These are phyloP conservation scores for Steinernema khuongi DNA, from an alignment of 1,140 invertebrate genomes.

Conservation along the genomic window DNA sequence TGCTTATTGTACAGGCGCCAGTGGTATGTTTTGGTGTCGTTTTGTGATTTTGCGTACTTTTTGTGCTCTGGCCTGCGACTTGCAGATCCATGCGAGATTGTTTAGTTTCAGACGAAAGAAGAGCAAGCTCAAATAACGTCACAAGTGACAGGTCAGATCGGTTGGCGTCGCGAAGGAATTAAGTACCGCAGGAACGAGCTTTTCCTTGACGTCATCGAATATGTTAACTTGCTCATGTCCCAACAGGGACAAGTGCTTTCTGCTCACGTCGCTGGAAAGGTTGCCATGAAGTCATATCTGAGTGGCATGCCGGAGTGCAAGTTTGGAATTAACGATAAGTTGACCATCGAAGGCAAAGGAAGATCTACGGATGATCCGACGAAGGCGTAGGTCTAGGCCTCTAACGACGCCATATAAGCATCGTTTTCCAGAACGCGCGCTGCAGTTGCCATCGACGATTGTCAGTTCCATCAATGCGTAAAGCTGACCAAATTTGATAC, in stretches of 20 bases:
- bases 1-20: constrained; percentile 13
- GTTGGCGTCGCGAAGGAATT: constrained; percentile 98
- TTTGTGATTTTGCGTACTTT: constrained; percentile 17
- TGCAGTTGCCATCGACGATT: constrained; percentile 97
- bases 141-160: constrained; percentile 93
- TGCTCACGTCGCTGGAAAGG: constrained; percentile 96
- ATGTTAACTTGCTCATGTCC: constrained; percentile 97
- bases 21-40: constrained; percentile 16
- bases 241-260: constrained; percentile 98
- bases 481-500: constrained; percentile 99
- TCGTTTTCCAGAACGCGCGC: constrained; percentile 60
- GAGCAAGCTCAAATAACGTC: constrained; percentile 99
- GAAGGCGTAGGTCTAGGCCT: constrained; percentile 59
- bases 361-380: constrained; percentile 76
- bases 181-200: constrained; percentile 97
- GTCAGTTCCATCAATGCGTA: constrained; percentile 99
- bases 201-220: constrained; percentile 97
- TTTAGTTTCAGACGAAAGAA: constrained; percentile 77
- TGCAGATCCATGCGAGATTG: neutral
- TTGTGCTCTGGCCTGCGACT: no score
- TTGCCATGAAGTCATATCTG: constrained; percentile 99
- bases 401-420: constrained; percentile 50
- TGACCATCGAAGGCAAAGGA: constrained; percentile 95
- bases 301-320: constrained; percentile 99
- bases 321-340: constrained; percentile 99